A percentile compares a stretch with the other conserved stretches of the same genome.
Conservation (phyloP, 2,113 vertebrate genomes). For the Passer montanus region DNA sequence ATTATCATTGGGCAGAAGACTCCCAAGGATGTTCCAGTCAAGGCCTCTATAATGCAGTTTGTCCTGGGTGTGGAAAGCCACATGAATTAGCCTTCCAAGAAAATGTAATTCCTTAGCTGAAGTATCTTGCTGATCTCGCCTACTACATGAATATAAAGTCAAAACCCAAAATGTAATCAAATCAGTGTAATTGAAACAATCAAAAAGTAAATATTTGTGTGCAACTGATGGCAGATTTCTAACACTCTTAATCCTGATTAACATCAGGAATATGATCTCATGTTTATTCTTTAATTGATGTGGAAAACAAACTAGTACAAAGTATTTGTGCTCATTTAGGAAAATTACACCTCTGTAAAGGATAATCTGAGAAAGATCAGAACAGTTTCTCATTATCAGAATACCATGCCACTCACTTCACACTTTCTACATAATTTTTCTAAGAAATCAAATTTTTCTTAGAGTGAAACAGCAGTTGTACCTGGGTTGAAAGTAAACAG, state of each 20-base stretch:
- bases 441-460: neutral
- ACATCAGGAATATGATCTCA: neutral
- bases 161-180: neutral
- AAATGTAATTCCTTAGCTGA: neutral
- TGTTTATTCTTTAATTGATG: neutral
- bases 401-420: neutral
- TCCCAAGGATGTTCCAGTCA: neutral
- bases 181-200: neutral
- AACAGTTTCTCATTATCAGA: neutral
- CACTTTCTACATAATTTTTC: neutral
- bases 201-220: neutral
- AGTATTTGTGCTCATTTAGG: neutral
- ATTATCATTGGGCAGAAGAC: neutral
- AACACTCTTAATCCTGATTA: neutral
- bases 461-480: slow-evolving; percentile 42
- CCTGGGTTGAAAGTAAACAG: slow-evolving; percentile 29
- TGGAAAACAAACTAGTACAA: neutral
- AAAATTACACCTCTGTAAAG: neutral
- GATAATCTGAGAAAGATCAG: neutral
- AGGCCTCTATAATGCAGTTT: neutral
- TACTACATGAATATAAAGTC: neutral
- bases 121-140: neutral
- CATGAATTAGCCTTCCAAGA: neutral
- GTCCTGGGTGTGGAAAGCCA: neutral
- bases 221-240: neutral